Conservation (phyloP, 2,888 invertebrate species). For the Xanthorhoe spadicearia region DNA sequence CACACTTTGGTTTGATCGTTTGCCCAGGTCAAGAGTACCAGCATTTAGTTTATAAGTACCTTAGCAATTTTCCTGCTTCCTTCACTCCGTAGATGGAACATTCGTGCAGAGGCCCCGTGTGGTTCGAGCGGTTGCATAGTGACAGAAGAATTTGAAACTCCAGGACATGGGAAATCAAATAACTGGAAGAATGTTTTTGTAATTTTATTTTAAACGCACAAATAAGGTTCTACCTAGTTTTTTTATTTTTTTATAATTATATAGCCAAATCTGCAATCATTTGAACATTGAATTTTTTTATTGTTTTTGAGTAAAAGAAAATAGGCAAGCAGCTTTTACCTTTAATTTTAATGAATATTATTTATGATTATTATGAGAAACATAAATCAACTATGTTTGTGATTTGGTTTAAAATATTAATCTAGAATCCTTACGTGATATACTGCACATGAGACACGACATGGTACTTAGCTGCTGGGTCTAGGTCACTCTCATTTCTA, state of each 20-base stretch:
- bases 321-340: too few species aligned
- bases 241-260: too few species aligned
- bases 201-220: neutral
- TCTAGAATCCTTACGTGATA: conserved; percentile 80
- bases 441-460: conserved; percentile 89
- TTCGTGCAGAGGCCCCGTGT: conserved; percentile 87
- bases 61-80: conserved; percentile 87
- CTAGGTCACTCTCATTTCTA: conserved; percentile 88
- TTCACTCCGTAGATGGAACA: conserved; percentile 89
- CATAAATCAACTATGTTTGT: neutral
- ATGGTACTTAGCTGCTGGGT: conserved; percentile 91
- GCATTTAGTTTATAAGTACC: conserved; percentile 62
- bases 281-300: too few species aligned
- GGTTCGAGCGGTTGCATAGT: conserved; percentile 87
- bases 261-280: too few species aligned
- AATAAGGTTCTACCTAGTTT: too few species aligned
- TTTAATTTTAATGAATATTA: too few species aligned
- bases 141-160: conserved; percentile 92
- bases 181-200: conserved; percentile 66
- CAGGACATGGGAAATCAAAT: conserved; percentile 88
- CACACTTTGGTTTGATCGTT: too few species aligned
- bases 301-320: too few species aligned
- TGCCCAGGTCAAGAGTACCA: too few species aligned
- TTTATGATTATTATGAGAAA: too few species aligned
- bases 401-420: neutral